Evolutionary conservation across 1,140 invertebrate genomes (phyloP), one percentile per base, ranked within the genome.

Genomic region (Eriosoma lanigerum): DNA sequence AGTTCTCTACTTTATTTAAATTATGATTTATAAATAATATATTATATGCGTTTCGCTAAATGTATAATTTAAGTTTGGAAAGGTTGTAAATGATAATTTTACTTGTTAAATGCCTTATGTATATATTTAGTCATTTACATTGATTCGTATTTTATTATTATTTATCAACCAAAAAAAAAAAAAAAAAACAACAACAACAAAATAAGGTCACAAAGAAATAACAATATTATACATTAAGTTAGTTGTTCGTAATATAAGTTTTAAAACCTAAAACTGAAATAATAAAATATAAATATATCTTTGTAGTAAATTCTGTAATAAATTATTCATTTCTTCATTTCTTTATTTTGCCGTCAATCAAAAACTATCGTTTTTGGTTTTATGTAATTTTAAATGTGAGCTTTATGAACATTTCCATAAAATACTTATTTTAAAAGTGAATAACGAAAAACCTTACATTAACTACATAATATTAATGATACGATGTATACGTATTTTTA

Each of bases 331-430:
- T 15, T 26, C 26, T 70, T 70, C 46, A 70, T 70, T 15, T 26
- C 26, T 44, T 70, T 44, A 50, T n/a, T 70, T 70, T 50, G 24
- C 44, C 46, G 24, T 70, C 66, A 50, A 70, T 70, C 66, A 50
- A 70, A 50, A 48, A 21, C 48, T 8, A 44, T 70, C 6, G 24
- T 50, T 21, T 66, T 66, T 66, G 38, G 19, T 76, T 82, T 73
- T 17, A 26, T 26, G 58, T 86, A 84, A 82, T 68, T 81, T 60
- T 70, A 58, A 44, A 52, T 58, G 17, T 56, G 19, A 46, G 38
- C 15, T 24, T 24, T 9, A 13, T 19, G 21, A 68, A 68, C n/a
- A 46, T 70, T 50, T 50, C 24, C 24, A 70, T 70, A 44, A 12
- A 50, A 38, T 46, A 17, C 10, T 19, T 48, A 24, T 19, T 70